Evolutionary conservation across 2,888 invertebrate species (phyloP), one percentile per base, ranked within the genome.

Genomic region (Aethes cnicana): DNA sequence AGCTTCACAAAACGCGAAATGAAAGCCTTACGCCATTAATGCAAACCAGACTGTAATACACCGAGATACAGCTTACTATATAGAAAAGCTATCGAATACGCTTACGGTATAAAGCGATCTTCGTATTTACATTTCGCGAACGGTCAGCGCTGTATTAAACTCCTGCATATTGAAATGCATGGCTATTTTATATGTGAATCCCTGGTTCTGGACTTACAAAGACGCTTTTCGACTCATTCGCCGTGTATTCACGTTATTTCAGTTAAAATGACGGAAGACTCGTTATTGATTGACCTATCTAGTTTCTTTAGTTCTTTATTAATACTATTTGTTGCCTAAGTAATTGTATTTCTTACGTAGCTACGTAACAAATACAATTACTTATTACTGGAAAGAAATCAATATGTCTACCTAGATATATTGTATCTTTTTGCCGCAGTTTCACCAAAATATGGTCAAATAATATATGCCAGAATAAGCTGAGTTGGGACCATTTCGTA

Each of bases 131-230:
- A 46, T 46, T 39, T 20, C 7, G 26, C 28, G 18, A 9, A 39
- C 33, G 32, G 35, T 20, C 26, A 26, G 42, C 21, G 17, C 8
- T 28, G 32, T 39, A 37, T 44, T 52, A 30, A 36, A 50, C 46
- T 39, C 30, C 23, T 39, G 52, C 30, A 33, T 52, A 52, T 46
- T 52, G 39, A 50, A 50, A 50, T 37, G 37, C n/a, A n/a, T 33
- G 8, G 4, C 9, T 39, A 33, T 30, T 36, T 25, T 9, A 5
- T 47, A 39, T 26, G 35, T 16, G 2, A 23, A 42, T 25, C 14
- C 21, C 9, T 23, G 12, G 11, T 4, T 9, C 16, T 23, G 7
- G 39, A 21, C n/a, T 28, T 11, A 21, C n/a, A 25, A 39, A 39
- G n/a, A 11, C 18, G 39, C 18, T 7, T 14, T 18, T 25, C n/a